Base-by-base conservation (phyloP, 2,113 vertebrate species). In the Lanius collurio region DNA sequence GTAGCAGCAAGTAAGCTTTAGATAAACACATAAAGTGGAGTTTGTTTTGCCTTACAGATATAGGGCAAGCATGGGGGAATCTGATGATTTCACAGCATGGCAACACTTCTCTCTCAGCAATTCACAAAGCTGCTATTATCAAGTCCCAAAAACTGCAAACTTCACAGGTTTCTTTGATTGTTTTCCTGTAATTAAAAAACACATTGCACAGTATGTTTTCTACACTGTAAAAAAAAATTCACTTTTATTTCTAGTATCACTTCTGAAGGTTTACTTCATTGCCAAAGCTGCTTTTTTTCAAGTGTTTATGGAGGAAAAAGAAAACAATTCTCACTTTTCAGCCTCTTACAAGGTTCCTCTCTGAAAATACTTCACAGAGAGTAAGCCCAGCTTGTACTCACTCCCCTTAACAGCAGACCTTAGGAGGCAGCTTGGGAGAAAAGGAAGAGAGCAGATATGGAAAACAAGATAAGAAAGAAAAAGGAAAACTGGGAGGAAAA, bases 171-270 rank as follows among this genome's bases (percentile, higher is more conserved):
- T 86, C 63, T 93, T 88, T 67, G 39, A 74, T 87, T 86, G 55
- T 35, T 79, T 87, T 93, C 87, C 69, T 74, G 7, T 76, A 95
- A 94, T 94, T 95, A 96, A 95, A 94, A 68, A 12, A 83, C 15
- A 81, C 7, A 28, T n/a, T 13, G 35, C 17, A 37, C 0, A 0
- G 23, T 26, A 35, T 0, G 2, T 42, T 87, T 92, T 44, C 28
- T 41, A 70, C 57, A 15, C 44, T 13, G 39, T 60, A 33, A 53
- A 93, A 80, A 80, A 70, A 67, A 39, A 9, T 59, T 64, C 41
- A 35, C 26, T 90, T 90, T 74, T 77, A 91, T 22, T 50, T 81
- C 52, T 56, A 62, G 52, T 28, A 78, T 68, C 57, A 27, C 57
- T 87, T 91, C 35, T 71, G 37, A 90, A 81, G 68, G 37, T 27